Conservation (phyloP, 2,113 vertebrate species). For the Brachyhypopomus occidentalis region DNA sequence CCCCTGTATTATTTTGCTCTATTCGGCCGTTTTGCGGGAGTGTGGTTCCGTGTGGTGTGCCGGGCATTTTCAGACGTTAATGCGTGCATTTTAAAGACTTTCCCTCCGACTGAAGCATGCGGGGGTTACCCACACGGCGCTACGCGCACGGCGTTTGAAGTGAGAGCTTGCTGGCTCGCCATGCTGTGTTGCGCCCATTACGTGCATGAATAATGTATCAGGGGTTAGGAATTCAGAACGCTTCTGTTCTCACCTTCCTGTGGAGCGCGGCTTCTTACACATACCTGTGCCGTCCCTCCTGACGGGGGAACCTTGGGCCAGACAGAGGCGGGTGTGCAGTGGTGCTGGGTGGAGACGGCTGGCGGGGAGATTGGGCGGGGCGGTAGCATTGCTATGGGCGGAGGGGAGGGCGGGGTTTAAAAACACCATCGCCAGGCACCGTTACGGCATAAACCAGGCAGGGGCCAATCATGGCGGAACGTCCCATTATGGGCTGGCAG, state of each 20-base stretch:
- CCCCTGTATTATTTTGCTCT: background rate
- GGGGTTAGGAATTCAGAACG: slow-evolving; percentile 53
- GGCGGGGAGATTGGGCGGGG: too few species aligned
- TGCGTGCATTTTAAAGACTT: slow-evolving; percentile 57
- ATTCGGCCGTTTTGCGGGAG: slow-evolving; percentile 30
- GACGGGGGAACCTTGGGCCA: slow-evolving; percentile 35
- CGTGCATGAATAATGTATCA: slow-evolving; percentile 57
- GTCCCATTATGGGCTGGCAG: slow-evolving; percentile 1
- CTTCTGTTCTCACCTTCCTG: slow-evolving; percentile 54
- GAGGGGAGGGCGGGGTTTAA: too few species aligned
- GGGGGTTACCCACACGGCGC: slow-evolving; percentile 50
- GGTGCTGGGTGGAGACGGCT: too few species aligned
- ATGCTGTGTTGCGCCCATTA: slow-evolving; percentile 39
- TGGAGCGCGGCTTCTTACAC: slow-evolving; percentile 17
- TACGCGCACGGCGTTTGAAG: slow-evolving; percentile 56
- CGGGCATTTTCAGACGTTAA: slow-evolving; percentile 54
- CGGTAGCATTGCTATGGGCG: too few species aligned
- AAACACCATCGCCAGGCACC: background rate
- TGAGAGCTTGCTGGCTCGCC: slow-evolving; percentile 44
- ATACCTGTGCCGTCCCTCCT: slow-evolving; percentile 32
- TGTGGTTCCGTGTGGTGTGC: slow-evolving; percentile 17
- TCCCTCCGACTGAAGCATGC: slow-evolving; percentile 51
- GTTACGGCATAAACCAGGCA: background rate
- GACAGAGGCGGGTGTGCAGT: too few species aligned
- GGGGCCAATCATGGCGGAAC: background rate